Evolutionary conservation across 2,888 invertebrate species (phyloP), one percentile per base, ranked within the genome.

Genomic region (Germaria angustata): DNA sequence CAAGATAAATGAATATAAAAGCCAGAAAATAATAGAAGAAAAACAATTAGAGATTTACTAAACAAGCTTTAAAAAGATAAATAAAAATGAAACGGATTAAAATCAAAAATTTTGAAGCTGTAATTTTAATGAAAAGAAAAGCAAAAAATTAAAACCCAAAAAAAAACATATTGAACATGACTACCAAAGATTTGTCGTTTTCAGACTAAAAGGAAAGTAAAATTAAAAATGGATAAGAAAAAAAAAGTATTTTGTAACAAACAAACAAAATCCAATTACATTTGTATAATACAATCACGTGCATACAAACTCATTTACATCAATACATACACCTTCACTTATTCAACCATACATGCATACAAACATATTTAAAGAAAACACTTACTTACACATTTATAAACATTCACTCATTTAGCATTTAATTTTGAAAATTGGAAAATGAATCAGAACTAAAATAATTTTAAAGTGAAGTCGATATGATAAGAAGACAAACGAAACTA

Each of bases 151-250:
- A 49, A 69, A 39, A 28, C 6, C 22, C 6, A 28, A 61, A 55
- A 55, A 61, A 77, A 44, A 24, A 41, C 13, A 34, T 24, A 39
- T 36, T 36, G 17, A 57, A 59, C 49, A 82, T 66, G 53, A 76
- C 79, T 68, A 82, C 84, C 80, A 80, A 84, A 80, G 81, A 81
- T 69, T 57, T 46, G 69, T 81, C 72, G 65, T 65, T 80, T 79
- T 66, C 61, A 57, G 77, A 75, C 73, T 61, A 81, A 84, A 83
- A 81, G 59, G 65, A 75, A 71, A 63, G 53, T 61, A 75, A 57
- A 55, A 51, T 51, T 55, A 63, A 78, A 7, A 24, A 55, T 6
- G 6, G 3, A 28, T 41, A 73, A 41, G 55, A 73, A 41, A 34
- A 39, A 53, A 46, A 61, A 49, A 66, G 3, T 28, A 28, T 28